phyloP scores from a whole-genome alignment of 1,140 invertebrate species.

The Samia ricini region DNA sequence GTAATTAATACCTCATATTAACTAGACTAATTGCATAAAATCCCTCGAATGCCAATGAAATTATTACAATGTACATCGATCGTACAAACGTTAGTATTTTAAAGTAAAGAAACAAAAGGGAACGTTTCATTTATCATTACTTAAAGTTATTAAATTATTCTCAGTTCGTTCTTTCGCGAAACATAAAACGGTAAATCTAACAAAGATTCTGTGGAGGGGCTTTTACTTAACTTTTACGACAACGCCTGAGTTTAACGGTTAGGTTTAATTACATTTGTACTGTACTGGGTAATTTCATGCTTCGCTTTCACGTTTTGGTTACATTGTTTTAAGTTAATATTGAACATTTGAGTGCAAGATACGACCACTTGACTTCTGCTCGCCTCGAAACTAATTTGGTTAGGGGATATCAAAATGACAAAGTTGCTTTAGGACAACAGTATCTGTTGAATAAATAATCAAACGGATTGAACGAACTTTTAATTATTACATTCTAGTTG shows the following conservation, averaged over 20 bases:
- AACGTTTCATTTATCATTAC: conserved; percentile 25
- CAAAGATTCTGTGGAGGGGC: conserved; percentile 37
- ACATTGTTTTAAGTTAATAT: conserved; percentile 65
- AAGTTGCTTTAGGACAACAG: conserved; percentile 21
- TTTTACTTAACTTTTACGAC: conserved; percentile 56
- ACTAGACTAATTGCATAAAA: background rate
- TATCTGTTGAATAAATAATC: background rate
- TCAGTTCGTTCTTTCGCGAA: conserved; percentile 22
- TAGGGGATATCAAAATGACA: conserved; percentile 44
- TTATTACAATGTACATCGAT: conserved; percentile 6
- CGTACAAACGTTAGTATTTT: conserved; percentile 1
- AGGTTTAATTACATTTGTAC: conserved; percentile 52
- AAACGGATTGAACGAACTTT: background rate
- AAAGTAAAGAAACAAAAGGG: conserved; percentile 9
- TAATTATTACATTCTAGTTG: too few relatives aligned
- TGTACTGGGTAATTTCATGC: conserved; percentile 44
- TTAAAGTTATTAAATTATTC: conserved; percentile 28
- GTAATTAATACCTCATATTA: background rate
- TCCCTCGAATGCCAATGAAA: background rate
- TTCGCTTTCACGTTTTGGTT: conserved; percentile 51
- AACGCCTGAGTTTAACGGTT: conserved; percentile 50
- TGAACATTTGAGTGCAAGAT: conserved; percentile 54
- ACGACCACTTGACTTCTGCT: conserved; percentile 47
- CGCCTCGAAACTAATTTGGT: conserved; percentile 47
- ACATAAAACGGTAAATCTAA: conserved; percentile 44